phyloP scores from a whole-genome alignment of 2,888 invertebrate genomes.

The Cheilosia pagana region DNA sequence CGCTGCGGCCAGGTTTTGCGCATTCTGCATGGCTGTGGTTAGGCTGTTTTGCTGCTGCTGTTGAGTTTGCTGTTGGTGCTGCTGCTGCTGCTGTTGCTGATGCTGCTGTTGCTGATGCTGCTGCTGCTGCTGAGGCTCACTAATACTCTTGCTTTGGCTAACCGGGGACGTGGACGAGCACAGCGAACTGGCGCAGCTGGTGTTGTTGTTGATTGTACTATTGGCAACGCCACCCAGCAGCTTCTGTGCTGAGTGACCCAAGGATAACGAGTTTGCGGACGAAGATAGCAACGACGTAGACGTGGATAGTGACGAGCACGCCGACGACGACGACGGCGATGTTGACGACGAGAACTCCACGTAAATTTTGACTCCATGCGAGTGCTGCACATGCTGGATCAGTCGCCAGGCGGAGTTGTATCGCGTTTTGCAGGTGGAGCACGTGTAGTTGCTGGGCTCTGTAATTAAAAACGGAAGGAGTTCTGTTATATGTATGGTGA shows the following conservation, averaged over 20 bases:
- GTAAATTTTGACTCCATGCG: slow-evolving; percentile 97
- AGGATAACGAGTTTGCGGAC: slow-evolving; percentile 70
- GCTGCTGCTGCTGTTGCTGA: slow-evolving; percentile 85
- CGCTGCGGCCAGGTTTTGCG: slow-evolving; percentile 84
- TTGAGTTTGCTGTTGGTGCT: slow-evolving; percentile 78
- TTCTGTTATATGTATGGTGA: slow-evolving; percentile 17
- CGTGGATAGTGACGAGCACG: slow-evolving; percentile 65
- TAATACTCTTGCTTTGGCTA: slow-evolving; percentile 65
- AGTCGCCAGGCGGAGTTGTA: slow-evolving; percentile 97
- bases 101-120: slow-evolving; percentile 83
- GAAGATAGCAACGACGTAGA: slow-evolving; percentile 68
- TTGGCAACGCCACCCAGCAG: slow-evolving; percentile 76
- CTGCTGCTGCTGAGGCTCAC: slow-evolving; percentile 50
- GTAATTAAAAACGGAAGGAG: slow-evolving; percentile 79
- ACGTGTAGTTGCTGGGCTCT: slow-evolving; percentile 98
- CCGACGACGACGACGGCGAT: slow-evolving; percentile 73
- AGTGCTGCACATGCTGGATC: slow-evolving; percentile 96
- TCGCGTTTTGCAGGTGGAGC: slow-evolving; percentile 96
- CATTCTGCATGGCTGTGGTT: slow-evolving; percentile 87
- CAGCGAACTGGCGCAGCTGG: slow-evolving; percentile 72
- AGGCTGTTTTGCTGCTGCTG: slow-evolving; percentile 84
- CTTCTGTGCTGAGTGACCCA: slow-evolving; percentile 76
- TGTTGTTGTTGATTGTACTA: slow-evolving; percentile 74
- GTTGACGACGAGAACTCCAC: slow-evolving; percentile 86
- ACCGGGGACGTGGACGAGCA: slow-evolving; percentile 76